Evolutionary conservation across 2,113 vertebrate genomes (phyloP), one percentile per base, ranked within the genome.

Genomic region (Python bivittatus): DNA sequence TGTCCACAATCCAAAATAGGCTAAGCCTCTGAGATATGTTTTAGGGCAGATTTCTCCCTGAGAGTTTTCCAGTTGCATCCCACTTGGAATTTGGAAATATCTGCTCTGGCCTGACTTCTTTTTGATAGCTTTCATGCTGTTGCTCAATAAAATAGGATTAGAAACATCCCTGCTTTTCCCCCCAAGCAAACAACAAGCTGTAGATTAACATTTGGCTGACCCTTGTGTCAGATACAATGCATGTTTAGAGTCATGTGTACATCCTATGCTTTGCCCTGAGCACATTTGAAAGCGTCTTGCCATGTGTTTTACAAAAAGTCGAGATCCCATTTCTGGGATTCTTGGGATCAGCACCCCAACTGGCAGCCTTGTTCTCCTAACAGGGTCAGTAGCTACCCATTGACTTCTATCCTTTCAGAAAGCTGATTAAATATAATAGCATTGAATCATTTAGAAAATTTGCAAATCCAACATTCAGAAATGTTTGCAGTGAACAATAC

Each of bases 141-240:
- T 95, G 86, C 94, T 96, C 94, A 97, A 95, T 94, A 95, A 97
- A 93, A 93, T 91, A 92, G 92, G 64, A 84, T 97, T 94, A 93
- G 94, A 96, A 95, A 93, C 64, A 68, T 83, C 68, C 93, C 53
- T 52, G 11, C 95, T 96, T 38, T 94, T 91, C 94, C 88, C 93
- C 94, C 92, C 93, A 95, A 95, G 88, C 79, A 97, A 96, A 96
- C 93, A 79, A 93, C 92, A 96, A 97, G 88, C 94, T 96, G 91
- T 95, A 96, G 91, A 96, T 96, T 95, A 96, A 96, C 94, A 96
- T 95, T 97, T 96, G 95, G 94, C 95, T 97, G 97, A 97, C 91
- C 94, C 87, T 92, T 79, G 90, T 5, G 22, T 86, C 88, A 90
- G 96, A 91, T 96, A 95, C 92, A 96, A 94, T 95, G 94, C 94